Conservation (phyloP, 2,888 invertebrate genomes). For the Gymnosoma rotundatum region DNA sequence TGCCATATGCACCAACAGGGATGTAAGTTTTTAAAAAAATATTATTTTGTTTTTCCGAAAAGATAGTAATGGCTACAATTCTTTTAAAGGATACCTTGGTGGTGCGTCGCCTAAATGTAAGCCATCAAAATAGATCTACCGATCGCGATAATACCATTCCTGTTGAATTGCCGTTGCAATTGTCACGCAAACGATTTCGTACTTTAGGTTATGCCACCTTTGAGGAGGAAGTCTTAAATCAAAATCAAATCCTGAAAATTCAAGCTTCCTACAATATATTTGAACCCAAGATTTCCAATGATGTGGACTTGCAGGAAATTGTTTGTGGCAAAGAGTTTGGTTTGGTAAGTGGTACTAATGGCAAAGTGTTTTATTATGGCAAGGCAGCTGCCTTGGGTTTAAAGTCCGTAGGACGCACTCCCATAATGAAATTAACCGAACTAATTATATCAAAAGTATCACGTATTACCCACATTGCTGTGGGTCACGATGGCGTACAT, state of each 20-base stretch:
- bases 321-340: constrained; percentile 95
- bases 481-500: constrained; percentile 97
- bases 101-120: constrained; percentile 86
- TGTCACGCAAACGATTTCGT: constrained; percentile 91
- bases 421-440: constrained; percentile 83
- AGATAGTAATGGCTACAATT: neutral
- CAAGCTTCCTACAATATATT: constrained; percentile 84
- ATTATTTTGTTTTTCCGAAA: neutral
- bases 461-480: constrained; percentile 89
- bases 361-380: constrained; percentile 94
- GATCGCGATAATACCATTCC: constrained; percentile 77
- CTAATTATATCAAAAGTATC: constrained; percentile 87
- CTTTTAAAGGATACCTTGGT: constrained; percentile 88
- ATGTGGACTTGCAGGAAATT: constrained; percentile 91
- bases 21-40: constrained; percentile 83
- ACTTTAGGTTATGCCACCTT: constrained; percentile 88
- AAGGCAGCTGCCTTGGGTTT: constrained; percentile 93
- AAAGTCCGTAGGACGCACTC: constrained; percentile 84
- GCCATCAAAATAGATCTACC: constrained; percentile 76
- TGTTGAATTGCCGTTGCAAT: constrained; percentile 87
- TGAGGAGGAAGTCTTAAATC: constrained; percentile 85
- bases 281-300: constrained; percentile 85
- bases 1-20: constrained; percentile 90
- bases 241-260: constrained; percentile 82
- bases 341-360: constrained; percentile 90